Evolutionary conservation across 2,888 invertebrate genomes (phyloP).

Genomic region (Hypselothyrea guttata): DNA sequence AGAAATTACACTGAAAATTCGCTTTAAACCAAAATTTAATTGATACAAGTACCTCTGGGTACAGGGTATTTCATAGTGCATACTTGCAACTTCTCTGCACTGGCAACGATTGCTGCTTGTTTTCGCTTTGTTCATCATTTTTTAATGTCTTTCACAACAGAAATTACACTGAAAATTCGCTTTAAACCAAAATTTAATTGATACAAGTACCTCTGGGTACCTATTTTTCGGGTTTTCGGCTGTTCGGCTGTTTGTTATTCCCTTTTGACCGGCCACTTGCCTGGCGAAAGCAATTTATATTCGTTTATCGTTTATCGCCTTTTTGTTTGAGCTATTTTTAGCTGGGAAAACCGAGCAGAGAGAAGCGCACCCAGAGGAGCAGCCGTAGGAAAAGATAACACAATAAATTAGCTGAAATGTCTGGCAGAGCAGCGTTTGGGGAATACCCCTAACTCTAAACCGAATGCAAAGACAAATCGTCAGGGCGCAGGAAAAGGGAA

Average conservation of each 20-base stretch:
- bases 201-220: constrained; percentile 29
- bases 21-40: constrained; percentile 41
- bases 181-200: constrained; percentile 45
- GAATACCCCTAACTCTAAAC: constrained; percentile 35
- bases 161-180: constrained; percentile 14
- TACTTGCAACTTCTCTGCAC: too few relatives aligned
- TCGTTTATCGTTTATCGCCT: constrained; percentile 47
- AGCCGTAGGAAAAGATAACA: constrained; percentile 40
- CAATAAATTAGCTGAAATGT: constrained; percentile 60
- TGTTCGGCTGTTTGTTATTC: constrained; percentile 8
- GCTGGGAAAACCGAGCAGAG: not conserved
- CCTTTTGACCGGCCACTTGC: constrained; percentile 43
- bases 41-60: constrained; percentile 34
- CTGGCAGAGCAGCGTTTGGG: constrained; percentile 37
- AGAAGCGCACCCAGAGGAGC: constrained; percentile 39
- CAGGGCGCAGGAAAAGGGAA: not conserved
- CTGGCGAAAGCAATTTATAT: constrained; percentile 45
- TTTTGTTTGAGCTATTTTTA: constrained; percentile 36
- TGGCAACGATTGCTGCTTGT: not conserved
- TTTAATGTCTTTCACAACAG: constrained; percentile 12
- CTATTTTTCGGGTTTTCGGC: too few relatives aligned
- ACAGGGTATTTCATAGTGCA: constrained; percentile 13
- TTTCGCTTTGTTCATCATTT: constrained; percentile 31
- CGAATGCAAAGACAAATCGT: constrained; percentile 26
- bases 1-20: constrained; percentile 14